Conservation (phyloP, 2,888 invertebrate species). For the Hermaeophaga mercurialis region DNA sequence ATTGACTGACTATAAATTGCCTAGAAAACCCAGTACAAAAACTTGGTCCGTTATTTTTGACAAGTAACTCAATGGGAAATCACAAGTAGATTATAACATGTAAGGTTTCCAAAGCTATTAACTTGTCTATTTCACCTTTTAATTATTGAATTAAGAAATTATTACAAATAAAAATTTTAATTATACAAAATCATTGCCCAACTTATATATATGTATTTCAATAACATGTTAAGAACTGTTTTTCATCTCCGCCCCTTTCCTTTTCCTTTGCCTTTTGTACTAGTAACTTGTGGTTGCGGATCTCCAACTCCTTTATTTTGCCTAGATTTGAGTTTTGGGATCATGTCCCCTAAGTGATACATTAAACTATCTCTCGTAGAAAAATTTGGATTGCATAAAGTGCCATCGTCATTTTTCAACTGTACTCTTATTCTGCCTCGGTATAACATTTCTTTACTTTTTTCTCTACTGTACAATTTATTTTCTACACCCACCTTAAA, state of each 20-base stretch:
- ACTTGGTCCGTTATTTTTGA: no score
- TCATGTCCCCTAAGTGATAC: constrained; percentile 78
- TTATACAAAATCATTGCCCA: no score
- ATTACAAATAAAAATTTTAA: no score
- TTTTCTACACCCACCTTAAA: constrained; percentile 81
- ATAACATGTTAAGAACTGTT: no score
- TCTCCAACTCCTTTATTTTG: constrained; percentile 61
- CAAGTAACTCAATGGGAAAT: no score
- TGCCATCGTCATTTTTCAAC: constrained; percentile 87
- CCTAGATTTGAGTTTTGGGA: constrained; percentile 88
- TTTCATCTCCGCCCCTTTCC: constrained; percentile 46
- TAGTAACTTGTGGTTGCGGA: constrained; percentile 46
- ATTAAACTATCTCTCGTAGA: constrained; percentile 79
- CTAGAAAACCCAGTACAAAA: no score
- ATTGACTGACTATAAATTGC: no score
- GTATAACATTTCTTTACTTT: constrained; percentile 84
- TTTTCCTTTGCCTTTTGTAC: constrained; percentile 53
- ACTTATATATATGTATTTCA: no score
- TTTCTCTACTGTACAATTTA: constrained; percentile 89
- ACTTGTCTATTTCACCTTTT: no score
- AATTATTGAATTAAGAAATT: no score
- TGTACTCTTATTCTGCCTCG: constrained; percentile 93
- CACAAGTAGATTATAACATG: no score
- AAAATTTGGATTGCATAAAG: constrained; percentile 72
- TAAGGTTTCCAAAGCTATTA: no score